phyloP scores from a whole-genome alignment of 2,113 vertebrate genomes.

The Marmota monax region DNA sequence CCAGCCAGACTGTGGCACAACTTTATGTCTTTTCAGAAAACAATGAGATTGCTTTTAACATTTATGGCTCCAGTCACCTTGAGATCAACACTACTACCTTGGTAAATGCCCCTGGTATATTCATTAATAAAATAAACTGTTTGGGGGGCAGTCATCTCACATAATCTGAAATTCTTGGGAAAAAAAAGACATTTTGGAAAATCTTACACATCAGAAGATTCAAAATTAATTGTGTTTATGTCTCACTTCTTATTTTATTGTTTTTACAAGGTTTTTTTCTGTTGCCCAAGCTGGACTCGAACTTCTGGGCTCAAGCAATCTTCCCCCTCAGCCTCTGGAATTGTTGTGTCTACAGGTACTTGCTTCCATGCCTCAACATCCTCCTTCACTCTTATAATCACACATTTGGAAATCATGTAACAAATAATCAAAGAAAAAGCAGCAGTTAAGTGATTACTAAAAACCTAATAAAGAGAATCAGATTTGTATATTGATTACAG shows the following conservation, averaged over 20 bases:
- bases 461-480: not conserved
- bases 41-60: not conserved
- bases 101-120: not conserved
- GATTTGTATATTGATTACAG: not conserved
- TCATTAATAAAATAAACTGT: not conserved
- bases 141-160: not conserved
- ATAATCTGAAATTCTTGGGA: not conserved
- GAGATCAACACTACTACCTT: not conserved
- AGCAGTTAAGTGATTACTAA: not conserved
- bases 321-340: not conserved
- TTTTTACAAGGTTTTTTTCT: not conserved
- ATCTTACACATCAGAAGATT: not conserved
- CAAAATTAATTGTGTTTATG: no score
- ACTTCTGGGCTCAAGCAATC: not conserved
- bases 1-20: no score
- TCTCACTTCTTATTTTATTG: not conserved
- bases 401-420: not conserved
- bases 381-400: not conserved
- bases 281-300: not conserved
- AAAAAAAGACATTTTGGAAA: not conserved
- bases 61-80: not conserved
- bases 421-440: not conserved
- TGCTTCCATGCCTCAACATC: accelerated
- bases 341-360: not conserved
- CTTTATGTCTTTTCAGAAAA: not conserved